Evolutionary conservation across 53 echinoderm and acorn worm genomes (phyloP), one percentile per base, ranked within the genome.

Genomic region (Holothuria leucospilota): DNA sequence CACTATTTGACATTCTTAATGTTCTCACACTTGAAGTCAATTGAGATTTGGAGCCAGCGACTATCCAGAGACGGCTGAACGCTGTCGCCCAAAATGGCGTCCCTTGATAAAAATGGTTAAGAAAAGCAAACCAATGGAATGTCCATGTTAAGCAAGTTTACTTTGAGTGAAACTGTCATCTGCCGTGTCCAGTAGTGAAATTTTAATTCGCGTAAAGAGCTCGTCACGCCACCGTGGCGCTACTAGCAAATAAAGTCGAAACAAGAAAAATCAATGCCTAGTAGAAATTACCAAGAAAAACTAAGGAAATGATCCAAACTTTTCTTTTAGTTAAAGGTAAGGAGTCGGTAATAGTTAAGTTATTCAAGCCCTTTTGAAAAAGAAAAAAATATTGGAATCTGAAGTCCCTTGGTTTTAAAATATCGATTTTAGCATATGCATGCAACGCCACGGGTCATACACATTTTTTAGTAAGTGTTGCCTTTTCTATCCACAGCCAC

Each of bases 211-310:
- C 5, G 20, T 75, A 49, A 49, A 75, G 75, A 75, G 75, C 75
- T 49, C 75, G 49, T 51, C 75, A 75, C 75, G 75, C 75, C 75
- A 75, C 46, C 75, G 26, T 75, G 75, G 75, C 75, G 75, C 75
- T 75, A 49, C 49, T 24, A 49, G 21, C 52, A 49, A 75, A 75
- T 49, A 34, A 68, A 68, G 29, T 28, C 28, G 28, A 51, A 49
- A 49, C 49, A 75, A n/a, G 52, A 75, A 38, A 75, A 56, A 68
- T 75, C 52, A 75, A 75, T 21, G 75, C 23, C 49, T 51, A 49
- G 56, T 56, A 18, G 18, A 56, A 56, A 56, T 56, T 56, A 56
- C 56, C 18, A 40, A 40, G 46, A 46, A 46, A 46, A 46, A 11
- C 46, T 7, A 46, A 56, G 56, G 56, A 56, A 56, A 56, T 56